Evolutionary conservation across 1,140 invertebrate genomes (phyloP), one percentile per base, ranked within the genome.

Genomic region (Drosophila tani): DNA sequence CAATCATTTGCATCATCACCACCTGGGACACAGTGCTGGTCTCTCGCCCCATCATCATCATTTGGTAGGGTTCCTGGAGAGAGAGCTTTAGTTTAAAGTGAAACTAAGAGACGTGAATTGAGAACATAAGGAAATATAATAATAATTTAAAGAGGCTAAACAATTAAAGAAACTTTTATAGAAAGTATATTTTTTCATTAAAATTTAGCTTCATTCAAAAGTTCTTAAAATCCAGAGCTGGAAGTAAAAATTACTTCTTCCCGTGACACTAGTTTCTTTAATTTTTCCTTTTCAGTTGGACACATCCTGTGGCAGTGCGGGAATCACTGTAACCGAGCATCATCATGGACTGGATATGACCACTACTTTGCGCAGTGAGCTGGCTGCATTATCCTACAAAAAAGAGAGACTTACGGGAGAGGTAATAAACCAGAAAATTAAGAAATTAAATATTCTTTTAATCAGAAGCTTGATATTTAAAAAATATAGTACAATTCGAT

Each of bases 341-440:
- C 91, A 92, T 58, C 85, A 91, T 65, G 77, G 81, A 15, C 79
- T 93, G 38, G 96, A 97, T 85, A 93, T 96, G 75, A 95, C 95
- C 3, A 97, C 96, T 8, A 94, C 95, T 0, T 92, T 97, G 51
- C 94, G 96, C 69, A 97, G 96, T 93, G 96, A 97, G 92, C 92
- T 97, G 68, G 96, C 96, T 17, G 96, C 95, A 1, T 92, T 97
- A 43, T 96, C 96, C 79, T 97, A 97, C 91, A 97, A 97, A 93
- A 94, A 96, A 66, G 96, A 97, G 86, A 94, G 96, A 56, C 93
- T 97, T n/a, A 93, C 95, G 46, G 94, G 94, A 55, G 96, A 97
- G 93, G 95, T 97, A 93, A 93, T 84, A 50, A 5, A 1, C 2
- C 15, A 40, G 0, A 9, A 15, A 9, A 8, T 9, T 14, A 19